Conservation (phyloP, 2,888 invertebrate species). For the Polyploca ridens region DNA sequence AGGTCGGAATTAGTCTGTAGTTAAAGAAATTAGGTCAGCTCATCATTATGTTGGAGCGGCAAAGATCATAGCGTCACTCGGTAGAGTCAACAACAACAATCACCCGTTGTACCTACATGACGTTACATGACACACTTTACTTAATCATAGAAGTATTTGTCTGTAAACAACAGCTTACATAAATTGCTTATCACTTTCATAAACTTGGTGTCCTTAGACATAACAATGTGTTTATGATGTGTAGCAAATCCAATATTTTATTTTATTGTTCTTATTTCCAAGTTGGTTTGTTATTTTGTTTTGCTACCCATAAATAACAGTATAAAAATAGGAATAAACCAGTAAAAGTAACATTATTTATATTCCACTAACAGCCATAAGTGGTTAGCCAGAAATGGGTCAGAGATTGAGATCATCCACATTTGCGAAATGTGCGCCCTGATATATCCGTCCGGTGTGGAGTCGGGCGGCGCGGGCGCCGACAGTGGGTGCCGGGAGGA, state of each 20-base stretch:
- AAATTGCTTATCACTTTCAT: no score
- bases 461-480: slow-evolving; percentile 13
- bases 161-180: not conserved
- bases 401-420: slow-evolving; percentile 2
- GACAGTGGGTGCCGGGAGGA: not conserved
- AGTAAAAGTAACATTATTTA: not conserved
- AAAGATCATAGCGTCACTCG: not conserved
- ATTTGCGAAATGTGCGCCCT: slow-evolving; percentile 15
- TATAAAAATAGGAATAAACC: not conserved
- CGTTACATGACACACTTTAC: not conserved
- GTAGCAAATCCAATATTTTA: not conserved
- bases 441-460: slow-evolving; percentile 15
- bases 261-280: not conserved
- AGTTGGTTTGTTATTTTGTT: not conserved
- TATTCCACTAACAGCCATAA: not conserved
- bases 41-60: not conserved
- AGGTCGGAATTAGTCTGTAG: not conserved
- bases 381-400: slow-evolving; percentile 8
- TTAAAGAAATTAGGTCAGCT: not conserved
- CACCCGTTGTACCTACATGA: not conserved
- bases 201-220: no score
- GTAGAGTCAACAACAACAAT: not conserved
- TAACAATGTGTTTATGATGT: no score
- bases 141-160: not conserved
- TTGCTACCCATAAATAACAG: not conserved